Evolutionary conservation across 2,113 vertebrate genomes (phyloP).

Genomic region (Marcusenius ussheri): DNA sequence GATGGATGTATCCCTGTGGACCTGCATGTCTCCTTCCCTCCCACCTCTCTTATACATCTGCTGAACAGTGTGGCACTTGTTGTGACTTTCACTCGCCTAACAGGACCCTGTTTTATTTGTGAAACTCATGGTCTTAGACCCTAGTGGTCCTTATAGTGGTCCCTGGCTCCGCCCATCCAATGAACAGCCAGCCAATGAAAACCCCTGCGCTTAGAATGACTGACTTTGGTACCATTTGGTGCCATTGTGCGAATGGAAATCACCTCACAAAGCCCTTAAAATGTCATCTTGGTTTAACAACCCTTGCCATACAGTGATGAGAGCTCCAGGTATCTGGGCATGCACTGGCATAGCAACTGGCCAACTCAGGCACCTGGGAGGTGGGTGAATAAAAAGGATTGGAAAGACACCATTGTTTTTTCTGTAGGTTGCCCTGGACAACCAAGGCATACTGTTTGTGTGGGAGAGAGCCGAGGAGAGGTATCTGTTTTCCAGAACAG

Average conservation of each 20-base stretch:
- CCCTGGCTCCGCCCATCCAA: not conserved
- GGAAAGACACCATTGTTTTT: not conserved
- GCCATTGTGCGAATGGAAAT: not conserved
- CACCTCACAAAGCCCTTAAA: not conserved
- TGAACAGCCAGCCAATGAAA: not conserved
- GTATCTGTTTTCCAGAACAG: not conserved
- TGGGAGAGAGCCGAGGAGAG: not conserved
- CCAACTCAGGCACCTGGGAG: not conserved
- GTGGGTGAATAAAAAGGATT: not conserved
- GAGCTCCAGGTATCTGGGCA: not conserved
- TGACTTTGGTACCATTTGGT: not conserved
- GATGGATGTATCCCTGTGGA: not conserved
- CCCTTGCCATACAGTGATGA: not conserved
- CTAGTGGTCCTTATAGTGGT: not conserved
- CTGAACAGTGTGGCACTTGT: not conserved
- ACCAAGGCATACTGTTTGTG: not conserved
- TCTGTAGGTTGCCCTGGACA: constrained; percentile 1
- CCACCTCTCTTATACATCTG: not conserved
- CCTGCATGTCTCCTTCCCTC: not conserved
- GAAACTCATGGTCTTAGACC: not conserved
- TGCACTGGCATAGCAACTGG: not conserved
- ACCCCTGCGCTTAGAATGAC: not conserved
- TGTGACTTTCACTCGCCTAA: not conserved
- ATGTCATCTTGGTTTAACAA: not conserved
- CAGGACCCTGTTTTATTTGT: not conserved